Evolutionary conservation across 2,797 vertebrate species (phyloP).

Genomic region (Microctenopoma steveboyesi): DNA sequence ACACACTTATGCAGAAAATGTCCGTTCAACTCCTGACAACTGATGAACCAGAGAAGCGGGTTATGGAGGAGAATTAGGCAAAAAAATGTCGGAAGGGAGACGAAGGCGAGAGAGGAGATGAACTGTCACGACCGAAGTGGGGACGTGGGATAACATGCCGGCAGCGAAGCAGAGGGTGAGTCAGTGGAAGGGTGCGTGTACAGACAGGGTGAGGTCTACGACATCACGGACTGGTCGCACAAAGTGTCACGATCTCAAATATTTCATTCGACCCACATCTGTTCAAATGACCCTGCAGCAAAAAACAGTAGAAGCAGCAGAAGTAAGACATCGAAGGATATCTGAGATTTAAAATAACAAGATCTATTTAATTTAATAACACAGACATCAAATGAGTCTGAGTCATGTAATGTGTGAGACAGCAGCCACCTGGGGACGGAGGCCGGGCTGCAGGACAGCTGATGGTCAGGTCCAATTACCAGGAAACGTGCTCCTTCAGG

Average conservation of each 20-base stretch:
- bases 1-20: slow-evolving; percentile 4
- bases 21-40: slow-evolving; percentile 10
- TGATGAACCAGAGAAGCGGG: slow-evolving; percentile 19
- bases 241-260: not conserved
- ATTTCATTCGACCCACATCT: not conserved
- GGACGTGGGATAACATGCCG: slow-evolving; percentile 39
- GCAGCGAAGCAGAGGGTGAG: slow-evolving; percentile 45
- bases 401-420: slow-evolving; percentile 22
- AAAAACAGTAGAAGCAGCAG: not conserved
- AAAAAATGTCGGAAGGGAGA: not conserved
- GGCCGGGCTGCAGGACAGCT: slow-evolving; percentile 50
- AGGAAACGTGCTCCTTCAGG: slow-evolving; percentile 55
- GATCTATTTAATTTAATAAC: slow-evolving; percentile 8
- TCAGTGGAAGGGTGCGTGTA: slow-evolving; percentile 33
- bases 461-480: slow-evolving; percentile 71
- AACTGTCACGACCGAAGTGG: slow-evolving; percentile 31
- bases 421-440: slow-evolving; percentile 12
- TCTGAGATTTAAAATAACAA: too few species aligned
- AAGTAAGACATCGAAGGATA: not conserved
- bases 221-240: too few species aligned
- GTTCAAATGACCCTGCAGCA: not conserved
- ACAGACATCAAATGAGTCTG: slow-evolving; percentile 3
- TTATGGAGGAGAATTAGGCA: not conserved
- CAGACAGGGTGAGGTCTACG: not conserved
- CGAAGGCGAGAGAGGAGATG: slow-evolving; percentile 25